Evolutionary conservation across 2,888 invertebrate genomes (phyloP), one percentile per base, ranked within the genome.

Genomic region (Scaptomyza tumidula): DNA sequence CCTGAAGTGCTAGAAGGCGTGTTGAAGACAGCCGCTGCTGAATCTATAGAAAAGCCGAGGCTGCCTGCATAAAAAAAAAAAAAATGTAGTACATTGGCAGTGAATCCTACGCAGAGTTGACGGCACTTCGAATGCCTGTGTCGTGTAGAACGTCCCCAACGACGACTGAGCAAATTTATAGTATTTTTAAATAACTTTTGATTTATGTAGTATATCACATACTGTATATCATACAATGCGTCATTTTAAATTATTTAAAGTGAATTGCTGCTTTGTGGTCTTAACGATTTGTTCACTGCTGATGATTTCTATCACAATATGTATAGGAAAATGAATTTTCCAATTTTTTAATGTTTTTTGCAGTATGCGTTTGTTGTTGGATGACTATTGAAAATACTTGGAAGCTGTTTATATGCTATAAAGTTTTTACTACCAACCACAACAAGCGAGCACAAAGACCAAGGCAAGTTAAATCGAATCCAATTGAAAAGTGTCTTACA

Each of bases 21-120:
- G 43, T 52, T 56, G 48, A 31, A 53, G 41, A 63, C 53, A 50
- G 43, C 58, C 7, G 14, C 49, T 45, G 58, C 33, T 19, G 31
- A 11, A 39, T 37, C 49, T 49, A 39, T 58, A 54, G 55, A 54
- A 33, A 44, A 52, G 41, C 24, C 59, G 50, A 41, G 52, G 33
- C 56, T 67, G 65, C 44, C 62, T 55, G 48, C 48, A 57, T 43
- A 46, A 55, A 59, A 37, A n/a, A 2, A 5, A 37, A 53, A 53
- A 52, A 46, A 62, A 60, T 58, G 50, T 62, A 62, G 66, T 66
- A 68, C 68, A 75, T 82, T 82, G 55, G 31, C 60, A 63, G 48
- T 24, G 16, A 76, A 53, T 74, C 83, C 86, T 79, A 87, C 88
- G 79, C 80, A 78, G 27, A 49, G 33, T 48, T 59, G 49, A 61